Percentiles rank a stretch among this genome's conserved stretches.
Conservation (phyloP, 2,888 invertebrate genomes). For the Hoplodrina ambigua region DNA sequence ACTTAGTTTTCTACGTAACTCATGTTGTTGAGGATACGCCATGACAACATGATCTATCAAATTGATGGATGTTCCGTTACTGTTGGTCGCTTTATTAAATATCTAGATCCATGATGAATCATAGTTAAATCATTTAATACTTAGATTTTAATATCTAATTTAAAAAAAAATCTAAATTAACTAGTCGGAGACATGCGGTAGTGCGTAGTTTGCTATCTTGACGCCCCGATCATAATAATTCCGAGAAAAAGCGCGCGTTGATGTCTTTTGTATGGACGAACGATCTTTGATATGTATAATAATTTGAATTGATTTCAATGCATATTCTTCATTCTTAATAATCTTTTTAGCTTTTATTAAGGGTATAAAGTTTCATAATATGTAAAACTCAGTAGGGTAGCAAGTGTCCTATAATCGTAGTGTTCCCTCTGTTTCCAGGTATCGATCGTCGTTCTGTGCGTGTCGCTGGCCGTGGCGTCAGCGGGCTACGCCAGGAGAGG, state of each 20-base stretch:
- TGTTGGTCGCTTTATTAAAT: background rate
- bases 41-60: background rate
- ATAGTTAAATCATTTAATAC: background rate
- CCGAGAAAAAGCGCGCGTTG: background rate
- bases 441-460: slow-evolving; percentile 62
- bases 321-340: background rate
- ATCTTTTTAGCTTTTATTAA: background rate
- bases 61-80: background rate
- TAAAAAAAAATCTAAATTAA: too few relatives aligned
- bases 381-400: background rate
- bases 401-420: background rate
- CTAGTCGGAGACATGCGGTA: background rate
- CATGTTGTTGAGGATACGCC: too few relatives aligned
- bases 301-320: background rate
- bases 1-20: background rate
- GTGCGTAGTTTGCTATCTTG: too few relatives aligned
- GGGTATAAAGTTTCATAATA: background rate
- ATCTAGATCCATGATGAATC: background rate
- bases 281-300: background rate
- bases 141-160: background rate
- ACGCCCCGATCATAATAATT: background rate
- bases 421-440: slow-evolving; percentile 48
- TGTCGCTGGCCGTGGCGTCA: slow-evolving; percentile 68
- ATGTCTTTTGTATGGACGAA: slow-evolving; percentile 28
- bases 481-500: slow-evolving; percentile 73